Conservation (phyloP, 2,113 vertebrate genomes). For the Elephas maximus region DNA sequence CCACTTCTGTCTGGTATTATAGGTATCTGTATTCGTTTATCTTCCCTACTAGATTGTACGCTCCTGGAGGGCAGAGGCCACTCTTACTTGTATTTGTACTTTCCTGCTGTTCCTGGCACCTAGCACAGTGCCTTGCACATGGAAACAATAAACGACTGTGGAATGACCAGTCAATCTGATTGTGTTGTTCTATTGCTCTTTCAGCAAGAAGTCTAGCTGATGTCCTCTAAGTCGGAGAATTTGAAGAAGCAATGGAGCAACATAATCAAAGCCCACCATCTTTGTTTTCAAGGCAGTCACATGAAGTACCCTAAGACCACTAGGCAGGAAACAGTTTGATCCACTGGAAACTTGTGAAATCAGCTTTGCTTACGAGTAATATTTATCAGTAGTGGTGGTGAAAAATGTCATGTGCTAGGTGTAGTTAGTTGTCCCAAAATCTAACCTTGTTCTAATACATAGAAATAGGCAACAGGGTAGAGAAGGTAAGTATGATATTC, state of each 20-base stretch:
- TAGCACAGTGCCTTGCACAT: slow-evolving; percentile 30
- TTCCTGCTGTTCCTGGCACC: background rate
- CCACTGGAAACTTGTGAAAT: background rate
- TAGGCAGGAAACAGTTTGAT: background rate
- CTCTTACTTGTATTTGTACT: background rate
- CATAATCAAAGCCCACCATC: background rate
- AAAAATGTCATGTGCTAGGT: background rate
- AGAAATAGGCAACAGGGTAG: background rate
- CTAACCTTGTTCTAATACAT: background rate
- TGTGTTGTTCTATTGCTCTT: slow-evolving; percentile 42
- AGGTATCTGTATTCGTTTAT: background rate
- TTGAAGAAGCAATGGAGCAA: background rate
- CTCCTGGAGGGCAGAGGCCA: slow-evolving; percentile 49
- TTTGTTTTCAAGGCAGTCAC: background rate
- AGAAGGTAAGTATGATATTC: slow-evolving; percentile 4
- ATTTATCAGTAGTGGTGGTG: slow-evolving; percentile 6
- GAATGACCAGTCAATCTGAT: slow-evolving; percentile 20
- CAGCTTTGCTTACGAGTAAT: background rate
- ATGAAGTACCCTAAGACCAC: background rate
- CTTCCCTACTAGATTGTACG: slow-evolving; percentile 20
- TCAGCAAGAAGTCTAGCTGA: background rate
- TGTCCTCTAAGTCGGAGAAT: slow-evolving; percentile 5
- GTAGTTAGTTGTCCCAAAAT: background rate
- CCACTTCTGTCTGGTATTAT: background rate
- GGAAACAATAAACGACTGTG: slow-evolving; percentile 43